phyloP scores from a whole-genome alignment of 2,797 vertebrate species.

The Garrulus glandarius region DNA sequence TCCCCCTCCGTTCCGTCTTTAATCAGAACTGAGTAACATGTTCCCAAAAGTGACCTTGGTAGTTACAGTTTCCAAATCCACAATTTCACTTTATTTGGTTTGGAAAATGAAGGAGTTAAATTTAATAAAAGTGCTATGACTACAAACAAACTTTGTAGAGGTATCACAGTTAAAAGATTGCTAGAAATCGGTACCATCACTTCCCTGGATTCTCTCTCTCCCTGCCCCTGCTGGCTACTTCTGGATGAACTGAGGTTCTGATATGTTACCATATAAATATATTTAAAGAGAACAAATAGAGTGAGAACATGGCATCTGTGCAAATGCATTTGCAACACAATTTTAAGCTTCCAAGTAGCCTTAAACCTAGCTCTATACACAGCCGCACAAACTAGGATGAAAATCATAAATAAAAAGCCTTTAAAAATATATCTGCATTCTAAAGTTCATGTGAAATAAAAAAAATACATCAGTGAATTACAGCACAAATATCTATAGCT shows the following conservation, averaged over 20 bases:
- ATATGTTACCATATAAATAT: neutral
- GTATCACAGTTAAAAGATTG: neutral
- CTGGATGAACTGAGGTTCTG: neutral
- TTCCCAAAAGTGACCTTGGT: neutral
- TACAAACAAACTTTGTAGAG: neutral
- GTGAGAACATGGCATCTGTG: neutral
- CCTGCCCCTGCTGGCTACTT: neutral
- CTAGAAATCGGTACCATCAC: neutral
- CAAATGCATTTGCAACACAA: neutral
- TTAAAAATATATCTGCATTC: neutral
- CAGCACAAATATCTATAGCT: neutral
- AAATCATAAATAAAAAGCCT: neutral
- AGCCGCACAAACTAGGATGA: neutral
- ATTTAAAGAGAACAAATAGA: neutral
- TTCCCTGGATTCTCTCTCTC: neutral
- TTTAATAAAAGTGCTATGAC: neutral
- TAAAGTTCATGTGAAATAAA: neutral
- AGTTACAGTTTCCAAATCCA: neutral
- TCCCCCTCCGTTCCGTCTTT: neutral
- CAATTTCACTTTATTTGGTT: neutral
- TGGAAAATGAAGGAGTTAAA: neutral
- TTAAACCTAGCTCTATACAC: neutral
- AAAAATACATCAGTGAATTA: neutral
- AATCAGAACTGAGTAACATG: neutral
- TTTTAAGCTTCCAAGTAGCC: neutral